Evolutionary conservation across 2,797 vertebrate species (phyloP), one percentile per base, ranked within the genome.

Genomic region (Macropodus opercularis): DNA sequence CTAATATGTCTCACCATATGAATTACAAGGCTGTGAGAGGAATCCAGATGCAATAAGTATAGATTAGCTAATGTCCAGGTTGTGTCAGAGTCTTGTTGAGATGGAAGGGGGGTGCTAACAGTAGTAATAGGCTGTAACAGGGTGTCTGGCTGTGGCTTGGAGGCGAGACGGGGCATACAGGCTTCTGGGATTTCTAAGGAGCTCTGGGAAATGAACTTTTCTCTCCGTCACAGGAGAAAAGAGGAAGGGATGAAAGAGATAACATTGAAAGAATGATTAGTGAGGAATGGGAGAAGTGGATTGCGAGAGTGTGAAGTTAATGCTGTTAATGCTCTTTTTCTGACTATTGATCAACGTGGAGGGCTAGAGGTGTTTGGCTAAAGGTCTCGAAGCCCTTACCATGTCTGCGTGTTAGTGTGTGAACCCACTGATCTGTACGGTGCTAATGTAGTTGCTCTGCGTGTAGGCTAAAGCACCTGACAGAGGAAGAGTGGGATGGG

Each of bases 1-100:
- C 85, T 93, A 90, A 94, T 94, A 92, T 73, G 91, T 88, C 75
- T 90, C 90, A 92, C 92, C 92, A 89, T 88, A 87, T 72, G 87
- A 93, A 92, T 94, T 94, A 91, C 85, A 92, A 91, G 84, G 65
- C 74, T 84, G 83, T 79, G 86, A 87, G 81, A 82, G 85, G 83
- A 77, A 80, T 79, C 75, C 76, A 90, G 86, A 89, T 90, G 72
- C 89, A 92, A 71, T 93, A 93, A 94, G 89, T 87, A 92, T 83
- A 87, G 92, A 93, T 93, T 85, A 89, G 80, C 85, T 92, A 89
- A 89, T 82, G 78, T 91, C 82, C 76, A 89, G 86, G 74, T 92
- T 75, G 72, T 89, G 87, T 90, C 86, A 89, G 90, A 78, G 56
- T 77, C 84, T 79, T 85, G 86, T 80, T 56, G 64, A 64, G 67